Conservation (phyloP, 2,113 vertebrate species). For the Gnathonemus longibarbis region DNA sequence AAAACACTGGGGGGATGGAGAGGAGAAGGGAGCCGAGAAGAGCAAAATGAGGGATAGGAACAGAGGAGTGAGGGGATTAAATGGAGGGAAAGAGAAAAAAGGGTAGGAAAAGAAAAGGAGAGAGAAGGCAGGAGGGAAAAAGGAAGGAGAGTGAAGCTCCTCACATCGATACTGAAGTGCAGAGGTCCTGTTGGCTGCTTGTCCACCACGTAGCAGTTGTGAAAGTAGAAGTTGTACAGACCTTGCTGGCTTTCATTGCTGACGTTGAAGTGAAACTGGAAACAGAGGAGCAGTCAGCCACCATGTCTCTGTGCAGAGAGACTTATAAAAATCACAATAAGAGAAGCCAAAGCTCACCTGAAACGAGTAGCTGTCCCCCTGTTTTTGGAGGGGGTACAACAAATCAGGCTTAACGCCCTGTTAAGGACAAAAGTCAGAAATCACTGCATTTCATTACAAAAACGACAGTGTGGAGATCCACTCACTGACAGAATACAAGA, state of each 20-base stretch:
- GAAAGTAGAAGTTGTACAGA: constrained; percentile 78
- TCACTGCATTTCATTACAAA: not conserved
- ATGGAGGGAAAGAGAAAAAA: not conserved
- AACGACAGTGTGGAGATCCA: not conserved
- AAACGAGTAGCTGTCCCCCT: constrained; percentile 54
- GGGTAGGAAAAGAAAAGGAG: not conserved
- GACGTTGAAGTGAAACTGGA: constrained; percentile 72
- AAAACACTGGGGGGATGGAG: not conserved
- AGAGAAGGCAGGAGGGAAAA: not conserved
- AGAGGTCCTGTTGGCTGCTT: constrained; percentile 10
- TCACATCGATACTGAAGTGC: constrained; percentile 71
- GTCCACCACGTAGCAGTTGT: constrained; percentile 57
- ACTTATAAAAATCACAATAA: not conserved
- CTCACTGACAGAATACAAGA: not conserved
- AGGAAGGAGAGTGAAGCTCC: constrained; percentile 19
- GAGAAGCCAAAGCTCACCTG: constrained; percentile 46
- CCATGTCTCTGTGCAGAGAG: not conserved
- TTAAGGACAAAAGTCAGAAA: not conserved
- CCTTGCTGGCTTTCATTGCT: constrained; percentile 67
- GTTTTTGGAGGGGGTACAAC: constrained; percentile 48
- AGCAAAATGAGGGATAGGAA: not conserved
- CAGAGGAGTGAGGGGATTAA: not conserved
- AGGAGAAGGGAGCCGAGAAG: no score
- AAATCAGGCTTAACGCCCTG: constrained; percentile 30
- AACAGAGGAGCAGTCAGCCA: not conserved